Evolutionary conservation across 2,797 vertebrate species (phyloP).

Genomic region (Zenarchopterus dispar): DNA sequence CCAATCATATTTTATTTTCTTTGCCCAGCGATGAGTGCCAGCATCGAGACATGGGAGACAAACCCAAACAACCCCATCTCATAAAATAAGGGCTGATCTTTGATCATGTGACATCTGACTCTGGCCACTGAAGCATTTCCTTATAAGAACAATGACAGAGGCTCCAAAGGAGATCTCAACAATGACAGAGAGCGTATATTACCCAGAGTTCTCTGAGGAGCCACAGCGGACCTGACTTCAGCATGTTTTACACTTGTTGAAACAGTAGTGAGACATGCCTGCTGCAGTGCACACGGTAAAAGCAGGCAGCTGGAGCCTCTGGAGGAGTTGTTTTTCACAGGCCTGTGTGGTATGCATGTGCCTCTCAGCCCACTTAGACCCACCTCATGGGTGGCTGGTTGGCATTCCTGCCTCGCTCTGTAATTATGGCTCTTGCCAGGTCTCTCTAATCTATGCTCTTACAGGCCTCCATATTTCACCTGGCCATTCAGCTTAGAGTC

Average conservation of each 20-base stretch:
- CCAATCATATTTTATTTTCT: conserved; percentile 67
- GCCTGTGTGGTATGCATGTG: conserved; percentile 77
- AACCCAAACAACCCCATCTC: conserved; percentile 49
- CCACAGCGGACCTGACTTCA: conserved; percentile 7
- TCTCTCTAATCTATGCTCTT: conserved; percentile 38
- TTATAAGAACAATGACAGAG: conserved; percentile 20
- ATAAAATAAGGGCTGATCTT: conserved; percentile 40
- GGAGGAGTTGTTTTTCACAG: conserved; percentile 78
- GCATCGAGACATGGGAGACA: conserved; percentile 51
- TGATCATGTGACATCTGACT: neutral
- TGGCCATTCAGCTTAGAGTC: conserved; percentile 38
- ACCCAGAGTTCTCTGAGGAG: conserved; percentile 20
- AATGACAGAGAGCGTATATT: conserved; percentile 15
- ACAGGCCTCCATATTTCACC: conserved; percentile 47
- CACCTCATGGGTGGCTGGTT: conserved; percentile 78
- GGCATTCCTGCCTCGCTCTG: conserved; percentile 79
- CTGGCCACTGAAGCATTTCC: conserved; percentile 3
- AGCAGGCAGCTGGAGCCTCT: conserved; percentile 47
- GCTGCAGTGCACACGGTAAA: conserved; percentile 36
- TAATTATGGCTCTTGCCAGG: conserved; percentile 77
- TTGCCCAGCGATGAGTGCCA: conserved; percentile 49
- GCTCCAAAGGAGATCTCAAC: conserved; percentile 17
- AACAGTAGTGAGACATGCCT: conserved; percentile 47
- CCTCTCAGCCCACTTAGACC: conserved; percentile 65
- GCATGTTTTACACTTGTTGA: conserved; percentile 58